phyloP scores from a whole-genome alignment of 1,140 invertebrate genomes.

The Trinorchestia longiramus region DNA sequence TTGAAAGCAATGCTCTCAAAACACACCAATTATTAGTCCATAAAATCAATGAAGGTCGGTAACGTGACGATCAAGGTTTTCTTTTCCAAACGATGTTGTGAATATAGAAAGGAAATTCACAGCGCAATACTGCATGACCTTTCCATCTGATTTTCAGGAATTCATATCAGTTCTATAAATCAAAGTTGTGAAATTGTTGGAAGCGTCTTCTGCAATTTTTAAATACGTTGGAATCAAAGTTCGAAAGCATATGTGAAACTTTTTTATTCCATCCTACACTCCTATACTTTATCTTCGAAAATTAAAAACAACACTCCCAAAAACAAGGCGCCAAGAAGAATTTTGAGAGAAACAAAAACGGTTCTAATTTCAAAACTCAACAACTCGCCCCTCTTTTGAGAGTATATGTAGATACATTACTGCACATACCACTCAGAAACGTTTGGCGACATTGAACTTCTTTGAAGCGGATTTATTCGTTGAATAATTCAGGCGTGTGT shows the following conservation, averaged over 20 bases:
- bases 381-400: neutral
- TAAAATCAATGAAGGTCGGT: neutral
- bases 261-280: neutral
- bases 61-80: neutral
- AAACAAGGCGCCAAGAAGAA: neutral
- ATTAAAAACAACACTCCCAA: neutral
- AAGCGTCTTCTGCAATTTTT: no score
- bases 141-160: neutral
- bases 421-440: neutral
- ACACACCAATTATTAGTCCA: neutral
- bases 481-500: constrained; percentile 31
- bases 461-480: constrained; percentile 31
- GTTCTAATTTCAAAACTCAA: neutral
- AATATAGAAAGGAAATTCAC: neutral
- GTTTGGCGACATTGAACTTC: constrained; percentile 28
- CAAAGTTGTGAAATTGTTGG: neutral
- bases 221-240: no score
- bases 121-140: neutral
- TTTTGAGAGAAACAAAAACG: neutral
- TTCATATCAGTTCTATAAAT: neutral
- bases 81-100: neutral
- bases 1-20: neutral
- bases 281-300: neutral
- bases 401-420: neutral
- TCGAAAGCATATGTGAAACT: no score